A percentile compares a stretch with the other conserved stretches of the same genome.
phyloP scores from a whole-genome alignment of 2,797 vertebrate genomes.

The Ceryle rudis region DNA sequence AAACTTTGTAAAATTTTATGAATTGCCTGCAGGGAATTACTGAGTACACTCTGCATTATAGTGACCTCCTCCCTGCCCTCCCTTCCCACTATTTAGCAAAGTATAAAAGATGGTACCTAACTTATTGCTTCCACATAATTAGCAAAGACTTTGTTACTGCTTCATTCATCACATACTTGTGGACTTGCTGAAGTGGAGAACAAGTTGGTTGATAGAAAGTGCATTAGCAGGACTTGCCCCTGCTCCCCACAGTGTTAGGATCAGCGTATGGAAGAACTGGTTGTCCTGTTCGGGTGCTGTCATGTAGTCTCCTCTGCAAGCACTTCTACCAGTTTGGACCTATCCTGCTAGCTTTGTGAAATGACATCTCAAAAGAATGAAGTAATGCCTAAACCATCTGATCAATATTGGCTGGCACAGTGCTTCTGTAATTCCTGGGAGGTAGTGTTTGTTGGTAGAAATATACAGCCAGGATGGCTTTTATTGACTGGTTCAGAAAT shows the following conservation, averaged over 20 bases:
- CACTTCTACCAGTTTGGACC: not conserved
- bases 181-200: not conserved
- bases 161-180: not conserved
- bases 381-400: not conserved
- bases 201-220: not conserved
- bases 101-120: not conserved
- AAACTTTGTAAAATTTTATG: not conserved
- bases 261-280: not conserved
- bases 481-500: not conserved
- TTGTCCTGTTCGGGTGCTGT: not conserved
- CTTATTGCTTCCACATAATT: not conserved
- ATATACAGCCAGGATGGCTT: not conserved
- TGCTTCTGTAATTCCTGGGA: not conserved
- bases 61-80: not conserved
- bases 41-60: not conserved
- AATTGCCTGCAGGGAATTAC: not conserved
- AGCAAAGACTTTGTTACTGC: not conserved
- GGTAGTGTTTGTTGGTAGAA: not conserved
- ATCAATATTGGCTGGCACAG: not conserved
- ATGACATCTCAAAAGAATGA: accelerated
- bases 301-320: too few species aligned
- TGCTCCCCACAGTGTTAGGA: not conserved
- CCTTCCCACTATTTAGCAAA: not conserved
- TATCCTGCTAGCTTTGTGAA: not conserved
- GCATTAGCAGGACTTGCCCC: not conserved